These are phyloP conservation scores for Choristoneura fumiferana DNA, from an alignment of 1,140 invertebrate species.

Conservation along the genomic window DNA sequence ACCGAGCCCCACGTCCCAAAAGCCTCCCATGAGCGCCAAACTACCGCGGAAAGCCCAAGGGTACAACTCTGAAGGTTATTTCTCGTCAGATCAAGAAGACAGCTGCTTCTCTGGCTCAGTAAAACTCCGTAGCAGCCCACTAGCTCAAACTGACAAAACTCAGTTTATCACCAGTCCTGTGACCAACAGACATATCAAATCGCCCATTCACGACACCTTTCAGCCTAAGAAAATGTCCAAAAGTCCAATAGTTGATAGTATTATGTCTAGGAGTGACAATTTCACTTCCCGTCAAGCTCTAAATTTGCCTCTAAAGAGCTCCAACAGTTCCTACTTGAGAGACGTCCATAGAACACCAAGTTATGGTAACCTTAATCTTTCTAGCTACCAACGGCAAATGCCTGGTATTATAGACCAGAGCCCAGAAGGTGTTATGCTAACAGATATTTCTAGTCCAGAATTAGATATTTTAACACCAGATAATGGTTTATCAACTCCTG, in stretches of 20 bases:
- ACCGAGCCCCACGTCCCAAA: conserved; percentile 52
- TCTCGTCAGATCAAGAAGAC: conserved; percentile 83
- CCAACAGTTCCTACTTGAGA: conserved; percentile 69
- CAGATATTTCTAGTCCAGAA: conserved; percentile 80
- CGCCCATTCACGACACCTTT: conserved; percentile 48
- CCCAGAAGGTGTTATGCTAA: conserved; percentile 74
- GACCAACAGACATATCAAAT: conserved; percentile 55
- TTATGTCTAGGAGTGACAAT: conserved; percentile 76
- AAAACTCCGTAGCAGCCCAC: conserved; percentile 58
- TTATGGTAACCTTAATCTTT: conserved; percentile 47
- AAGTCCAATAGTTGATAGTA: conserved; percentile 76
- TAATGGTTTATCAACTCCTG: conserved; percentile 67
- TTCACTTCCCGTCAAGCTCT: conserved; percentile 63
- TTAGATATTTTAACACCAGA: conserved; percentile 79
- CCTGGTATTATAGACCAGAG: conserved; percentile 71
- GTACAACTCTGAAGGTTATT: conserved; percentile 85
- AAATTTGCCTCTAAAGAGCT: conserved; percentile 75
- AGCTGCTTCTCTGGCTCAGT: conserved; percentile 61
- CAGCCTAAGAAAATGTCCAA: conserved; percentile 65
- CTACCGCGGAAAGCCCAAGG: conserved; percentile 79
- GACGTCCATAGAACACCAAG: conserved; percentile 62
- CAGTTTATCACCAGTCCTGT: conserved; percentile 44
- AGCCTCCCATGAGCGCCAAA: conserved; percentile 81
- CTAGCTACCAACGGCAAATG: conserved; percentile 53
- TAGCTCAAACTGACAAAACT: conserved; percentile 49